Conservation (phyloP, 2,888 invertebrate genomes). For the Meteorus cinctellus region DNA sequence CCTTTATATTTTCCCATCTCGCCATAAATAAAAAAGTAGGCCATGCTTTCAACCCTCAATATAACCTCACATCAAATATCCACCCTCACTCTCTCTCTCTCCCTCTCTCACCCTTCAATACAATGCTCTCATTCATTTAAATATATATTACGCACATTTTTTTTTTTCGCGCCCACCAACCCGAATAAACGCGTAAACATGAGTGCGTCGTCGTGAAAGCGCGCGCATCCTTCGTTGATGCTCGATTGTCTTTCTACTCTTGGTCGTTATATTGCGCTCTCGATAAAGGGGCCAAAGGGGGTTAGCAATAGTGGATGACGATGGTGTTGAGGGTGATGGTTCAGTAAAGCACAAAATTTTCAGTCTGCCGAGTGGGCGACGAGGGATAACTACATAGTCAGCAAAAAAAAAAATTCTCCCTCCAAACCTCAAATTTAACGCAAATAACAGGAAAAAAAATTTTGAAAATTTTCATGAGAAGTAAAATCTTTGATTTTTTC, state of each 20-base stretch:
- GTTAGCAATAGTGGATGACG: neutral
- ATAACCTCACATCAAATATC: constrained; percentile 3
- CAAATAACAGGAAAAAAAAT: too few species aligned
- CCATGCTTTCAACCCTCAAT: neutral
- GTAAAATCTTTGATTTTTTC: neutral
- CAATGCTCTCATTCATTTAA: neutral
- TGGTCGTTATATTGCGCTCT: constrained; percentile 21
- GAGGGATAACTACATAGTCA: neutral
- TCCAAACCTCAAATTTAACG: too few species aligned
- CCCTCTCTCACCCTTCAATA: neutral
- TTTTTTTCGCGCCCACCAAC: neutral
- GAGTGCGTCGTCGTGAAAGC: constrained; percentile 30
- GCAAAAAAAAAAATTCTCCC: neutral
- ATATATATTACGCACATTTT: neutral
- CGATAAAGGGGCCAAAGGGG: neutral
- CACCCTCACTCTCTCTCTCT: neutral
- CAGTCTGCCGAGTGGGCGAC: neutral
- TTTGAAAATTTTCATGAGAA: neutral
- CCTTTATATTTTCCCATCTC: too few species aligned
- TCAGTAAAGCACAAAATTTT: neutral
- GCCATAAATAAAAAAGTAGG: neutral
- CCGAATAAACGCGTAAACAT: constrained; percentile 16
- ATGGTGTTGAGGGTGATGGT: neutral
- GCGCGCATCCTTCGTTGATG: constrained; percentile 13
- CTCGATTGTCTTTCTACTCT: constrained; percentile 22